These are phyloP conservation scores for Phaenicophaeus curvirostris DNA, from an alignment of 2,797 vertebrate genomes.

Conservation along the genomic window DNA sequence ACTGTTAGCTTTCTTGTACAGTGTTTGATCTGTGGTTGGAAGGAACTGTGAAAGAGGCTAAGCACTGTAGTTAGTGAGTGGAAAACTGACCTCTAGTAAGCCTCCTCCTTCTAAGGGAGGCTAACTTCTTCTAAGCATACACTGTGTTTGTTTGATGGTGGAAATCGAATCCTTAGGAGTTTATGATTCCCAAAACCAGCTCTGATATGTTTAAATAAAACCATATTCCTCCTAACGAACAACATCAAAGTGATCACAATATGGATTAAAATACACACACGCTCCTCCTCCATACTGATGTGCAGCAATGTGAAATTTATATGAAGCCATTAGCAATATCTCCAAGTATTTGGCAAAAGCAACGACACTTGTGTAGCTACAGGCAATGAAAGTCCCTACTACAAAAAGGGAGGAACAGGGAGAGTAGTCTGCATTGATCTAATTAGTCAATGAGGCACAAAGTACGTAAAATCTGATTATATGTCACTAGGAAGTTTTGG, in stretches of 20 bases:
- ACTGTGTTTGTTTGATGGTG: constrained; percentile 47
- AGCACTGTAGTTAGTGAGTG: not conserved
- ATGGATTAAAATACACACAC: constrained; percentile 49
- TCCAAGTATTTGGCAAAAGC: constrained; percentile 67
- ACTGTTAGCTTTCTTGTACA: not conserved
- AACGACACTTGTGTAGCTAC: constrained; percentile 51
- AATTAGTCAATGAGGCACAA: constrained; percentile 59
- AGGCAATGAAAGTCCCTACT: constrained; percentile 70
- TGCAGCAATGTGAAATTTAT: constrained; percentile 54
- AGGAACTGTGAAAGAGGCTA: not conserved
- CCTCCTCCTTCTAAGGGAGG: not conserved
- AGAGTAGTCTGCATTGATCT: constrained; percentile 55
- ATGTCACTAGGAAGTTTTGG: constrained; percentile 42
- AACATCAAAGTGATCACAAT: constrained; percentile 53
- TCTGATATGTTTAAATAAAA: constrained; percentile 61
- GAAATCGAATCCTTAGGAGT: constrained; percentile 44
- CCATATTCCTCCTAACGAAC: constrained; percentile 33
- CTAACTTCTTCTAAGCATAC: constrained; percentile 9
- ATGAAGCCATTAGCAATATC: constrained; percentile 61
- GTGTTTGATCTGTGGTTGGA: not conserved
- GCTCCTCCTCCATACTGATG: constrained; percentile 16
- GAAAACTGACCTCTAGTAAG: constrained; percentile 49
- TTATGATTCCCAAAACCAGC: not conserved
- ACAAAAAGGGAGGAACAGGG: constrained; percentile 32
- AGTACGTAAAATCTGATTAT: constrained; percentile 61